Evolutionary conservation across 2,113 vertebrate species (phyloP).

Genomic region (Rhea americana): DNA sequence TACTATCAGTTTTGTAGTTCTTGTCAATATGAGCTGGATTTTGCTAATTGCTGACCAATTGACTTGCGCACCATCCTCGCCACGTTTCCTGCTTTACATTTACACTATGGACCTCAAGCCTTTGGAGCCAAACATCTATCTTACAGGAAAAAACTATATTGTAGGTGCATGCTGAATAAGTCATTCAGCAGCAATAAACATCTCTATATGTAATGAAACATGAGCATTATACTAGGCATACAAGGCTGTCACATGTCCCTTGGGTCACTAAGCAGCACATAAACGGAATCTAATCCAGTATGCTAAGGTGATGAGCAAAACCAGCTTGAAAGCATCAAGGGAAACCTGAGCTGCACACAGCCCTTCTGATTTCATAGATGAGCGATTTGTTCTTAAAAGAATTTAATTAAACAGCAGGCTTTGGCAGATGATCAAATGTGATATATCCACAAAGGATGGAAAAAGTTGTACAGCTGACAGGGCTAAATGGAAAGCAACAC

Average conservation of each 20-base stretch:
- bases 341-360: not conserved
- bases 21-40: not conserved
- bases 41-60: not conserved
- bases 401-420: not conserved
- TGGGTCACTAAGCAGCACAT: not conserved
- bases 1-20: not conserved
- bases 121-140: not conserved
- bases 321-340: not conserved
- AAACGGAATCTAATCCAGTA: not conserved
- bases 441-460: not conserved
- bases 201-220: not conserved
- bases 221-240: not conserved
- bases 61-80: accelerated
- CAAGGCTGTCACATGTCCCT: not conserved
- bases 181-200: not conserved
- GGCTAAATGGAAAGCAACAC: not conserved
- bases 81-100: too few relatives aligned
- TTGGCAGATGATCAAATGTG: not conserved
- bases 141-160: not conserved
- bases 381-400: not conserved
- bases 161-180: not conserved
- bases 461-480: not conserved
- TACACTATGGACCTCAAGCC: not conserved
- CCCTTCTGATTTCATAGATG: not conserved
- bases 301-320: not conserved